Conservation (phyloP, 2,888 invertebrate genomes). For the Agelastica alni region DNA sequence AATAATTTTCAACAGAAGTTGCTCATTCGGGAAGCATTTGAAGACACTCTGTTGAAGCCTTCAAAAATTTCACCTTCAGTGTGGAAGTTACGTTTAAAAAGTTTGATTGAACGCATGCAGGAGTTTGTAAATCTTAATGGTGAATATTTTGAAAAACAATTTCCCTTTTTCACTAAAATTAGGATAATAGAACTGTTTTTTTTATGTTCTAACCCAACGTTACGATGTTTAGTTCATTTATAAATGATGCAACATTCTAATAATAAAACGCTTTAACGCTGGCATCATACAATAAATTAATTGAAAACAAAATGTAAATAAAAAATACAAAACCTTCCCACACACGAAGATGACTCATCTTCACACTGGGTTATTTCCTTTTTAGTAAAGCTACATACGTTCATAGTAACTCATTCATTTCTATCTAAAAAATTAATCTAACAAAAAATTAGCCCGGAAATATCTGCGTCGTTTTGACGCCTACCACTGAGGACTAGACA, state of each 20-base stretch:
- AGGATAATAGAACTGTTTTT: no score
- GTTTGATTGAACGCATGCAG: no score
- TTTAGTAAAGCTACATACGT: slow-evolving; percentile 14
- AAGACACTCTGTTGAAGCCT: no score
- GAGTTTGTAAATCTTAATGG: no score
- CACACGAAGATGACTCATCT: slow-evolving; percentile 17
- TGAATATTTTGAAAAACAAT: no score
- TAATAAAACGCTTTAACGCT: slow-evolving; percentile 5
- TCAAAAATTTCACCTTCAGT: no score
- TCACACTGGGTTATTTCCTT: slow-evolving; percentile 21
- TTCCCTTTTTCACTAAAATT: no score
- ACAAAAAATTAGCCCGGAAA: slow-evolving; percentile 17
- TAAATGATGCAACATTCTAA: slow-evolving; percentile 18
- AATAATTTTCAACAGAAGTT: no score
- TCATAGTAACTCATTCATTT: neutral
- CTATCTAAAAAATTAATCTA: slow-evolving; percentile 11
- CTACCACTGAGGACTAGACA: slow-evolving; percentile 13
- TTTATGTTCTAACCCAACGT: no score
- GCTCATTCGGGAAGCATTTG: no score
- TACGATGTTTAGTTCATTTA: no score
- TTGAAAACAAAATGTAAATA: slow-evolving; percentile 13
- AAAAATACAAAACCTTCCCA: slow-evolving; percentile 9
- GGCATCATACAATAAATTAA: slow-evolving; percentile 14
- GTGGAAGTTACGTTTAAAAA: no score
- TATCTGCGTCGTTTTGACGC: slow-evolving; percentile 3